These are phyloP conservation scores for Panonychus citri DNA, from an alignment of 1,140 invertebrate species.

Conservation along the genomic window DNA sequence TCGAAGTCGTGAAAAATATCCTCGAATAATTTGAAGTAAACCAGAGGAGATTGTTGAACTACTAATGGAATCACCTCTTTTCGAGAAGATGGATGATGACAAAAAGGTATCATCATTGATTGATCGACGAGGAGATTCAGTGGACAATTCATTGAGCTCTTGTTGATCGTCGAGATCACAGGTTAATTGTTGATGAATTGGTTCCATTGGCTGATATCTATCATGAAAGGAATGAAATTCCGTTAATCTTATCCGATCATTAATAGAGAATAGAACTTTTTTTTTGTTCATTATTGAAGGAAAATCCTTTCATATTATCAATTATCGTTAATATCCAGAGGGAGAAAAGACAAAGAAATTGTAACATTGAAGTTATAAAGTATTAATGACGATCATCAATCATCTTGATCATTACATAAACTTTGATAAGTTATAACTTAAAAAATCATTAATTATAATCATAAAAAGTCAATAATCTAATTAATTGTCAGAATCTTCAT, in stretches of 20 bases:
- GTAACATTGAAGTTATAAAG: no score
- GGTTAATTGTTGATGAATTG: not conserved
- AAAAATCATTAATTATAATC: no score
- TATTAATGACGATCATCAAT: no score
- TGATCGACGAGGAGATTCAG: not conserved
- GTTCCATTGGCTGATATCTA: not conserved
- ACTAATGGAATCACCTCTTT: not conserved
- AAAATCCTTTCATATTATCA: no score
- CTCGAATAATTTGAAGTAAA: not conserved
- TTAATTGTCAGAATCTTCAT: no score
- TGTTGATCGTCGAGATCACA: not conserved
- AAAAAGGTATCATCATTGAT: not conserved
- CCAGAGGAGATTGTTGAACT: no score
- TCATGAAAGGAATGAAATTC: not conserved
- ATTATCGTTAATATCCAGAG: no score
- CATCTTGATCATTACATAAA: no score
- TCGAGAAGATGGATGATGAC: not conserved
- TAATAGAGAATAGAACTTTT: not conserved
- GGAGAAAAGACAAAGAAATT: no score
- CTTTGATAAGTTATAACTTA: no score
- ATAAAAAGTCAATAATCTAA: no score
- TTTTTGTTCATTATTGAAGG: not conserved
- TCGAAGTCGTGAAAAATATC: not conserved
- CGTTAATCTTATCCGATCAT: not conserved
- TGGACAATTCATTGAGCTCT: conserved; percentile 2